Conservation (phyloP, 2,888 invertebrate genomes). For the Nomada lathburiana region DNA sequence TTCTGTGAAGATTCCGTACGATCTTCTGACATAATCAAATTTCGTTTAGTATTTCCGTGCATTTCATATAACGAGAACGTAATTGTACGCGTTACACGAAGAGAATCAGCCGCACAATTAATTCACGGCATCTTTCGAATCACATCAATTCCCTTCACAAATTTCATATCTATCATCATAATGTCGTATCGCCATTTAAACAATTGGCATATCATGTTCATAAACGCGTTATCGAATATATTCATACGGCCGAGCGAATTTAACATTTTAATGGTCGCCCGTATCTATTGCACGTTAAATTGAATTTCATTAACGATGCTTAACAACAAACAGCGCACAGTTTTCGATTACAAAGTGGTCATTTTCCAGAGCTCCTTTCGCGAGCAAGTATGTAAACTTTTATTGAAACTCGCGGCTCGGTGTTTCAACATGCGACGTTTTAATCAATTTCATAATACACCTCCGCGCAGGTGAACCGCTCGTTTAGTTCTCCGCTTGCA, state of each 20-base stretch:
- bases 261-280: neutral
- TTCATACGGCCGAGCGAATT: slow-evolving; percentile 24
- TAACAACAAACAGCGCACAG: neutral
- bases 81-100: neutral
- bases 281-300: neutral
- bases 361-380: too few species aligned
- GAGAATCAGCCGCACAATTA: too few species aligned
- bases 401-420: too few species aligned
- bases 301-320: neutral
- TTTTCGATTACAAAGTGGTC: too few species aligned
- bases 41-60: neutral
- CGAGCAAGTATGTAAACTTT: too few species aligned
- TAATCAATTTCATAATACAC: neutral
- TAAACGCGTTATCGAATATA: slow-evolving; percentile 7
- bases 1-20: too few species aligned
- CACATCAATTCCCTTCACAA: neutral
- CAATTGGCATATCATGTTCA: neutral
- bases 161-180: neutral
- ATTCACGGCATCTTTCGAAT: neutral
- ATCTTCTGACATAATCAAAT: slow-evolving; percentile 8
- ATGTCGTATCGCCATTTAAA: neutral
- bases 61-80: neutral
- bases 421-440: too few species aligned
- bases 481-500: neutral
- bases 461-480: too few species aligned